A percentile compares a stretch with the other conserved stretches of the same genome.
phyloP scores from a whole-genome alignment of 2,797 vertebrate genomes.

The Petrocephalus sullivani region DNA sequence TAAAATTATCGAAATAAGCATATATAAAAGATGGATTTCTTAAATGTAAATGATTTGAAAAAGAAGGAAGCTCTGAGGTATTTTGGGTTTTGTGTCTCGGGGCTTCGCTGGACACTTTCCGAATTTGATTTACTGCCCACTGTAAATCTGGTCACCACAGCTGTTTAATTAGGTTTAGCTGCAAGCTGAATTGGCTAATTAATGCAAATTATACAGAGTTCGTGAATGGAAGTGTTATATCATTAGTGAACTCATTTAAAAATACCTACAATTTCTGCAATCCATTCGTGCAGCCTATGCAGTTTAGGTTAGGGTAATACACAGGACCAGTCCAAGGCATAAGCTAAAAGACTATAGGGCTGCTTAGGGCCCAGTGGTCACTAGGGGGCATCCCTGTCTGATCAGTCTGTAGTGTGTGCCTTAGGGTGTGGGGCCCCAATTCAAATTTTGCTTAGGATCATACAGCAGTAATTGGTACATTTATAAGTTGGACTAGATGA shows the following conservation, averaged over 20 bases:
- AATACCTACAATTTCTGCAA: background rate
- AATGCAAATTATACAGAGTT: background rate
- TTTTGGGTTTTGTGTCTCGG: background rate
- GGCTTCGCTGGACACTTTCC: background rate
- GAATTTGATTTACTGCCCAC: slow-evolving; percentile 3
- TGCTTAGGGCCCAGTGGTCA: background rate
- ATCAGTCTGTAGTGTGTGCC: background rate
- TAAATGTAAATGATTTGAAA: background rate
- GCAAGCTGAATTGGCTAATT: background rate
- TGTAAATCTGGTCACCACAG: background rate
- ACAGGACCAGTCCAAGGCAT: background rate
- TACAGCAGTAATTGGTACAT: background rate
- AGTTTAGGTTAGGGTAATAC: background rate
- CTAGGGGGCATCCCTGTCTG: background rate
- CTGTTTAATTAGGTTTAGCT: background rate
- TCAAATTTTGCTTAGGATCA: background rate
- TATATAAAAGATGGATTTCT: background rate
- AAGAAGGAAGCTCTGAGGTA: background rate
- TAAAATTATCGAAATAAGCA: background rate
- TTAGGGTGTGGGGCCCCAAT: background rate
- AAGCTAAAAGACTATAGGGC: background rate
- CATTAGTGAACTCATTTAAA: background rate
- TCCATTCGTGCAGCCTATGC: background rate
- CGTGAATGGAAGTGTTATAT: background rate
- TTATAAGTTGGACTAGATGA: background rate